Evolutionary conservation across 1,140 invertebrate species (phyloP).

Genomic region (Laupala kohalensis): DNA sequence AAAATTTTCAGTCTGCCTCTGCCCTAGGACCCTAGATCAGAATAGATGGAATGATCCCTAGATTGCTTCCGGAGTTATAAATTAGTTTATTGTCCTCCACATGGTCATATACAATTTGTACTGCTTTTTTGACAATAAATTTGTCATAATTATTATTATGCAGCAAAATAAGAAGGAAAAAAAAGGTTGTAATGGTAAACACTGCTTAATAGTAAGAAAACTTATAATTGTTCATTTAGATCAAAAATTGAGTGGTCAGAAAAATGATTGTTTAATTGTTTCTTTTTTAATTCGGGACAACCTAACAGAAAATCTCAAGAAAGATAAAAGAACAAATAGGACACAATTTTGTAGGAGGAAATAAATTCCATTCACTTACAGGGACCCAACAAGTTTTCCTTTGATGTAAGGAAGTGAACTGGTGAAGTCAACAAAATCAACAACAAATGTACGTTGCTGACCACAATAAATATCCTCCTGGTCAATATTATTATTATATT

Average conservation of each 20-base stretch:
- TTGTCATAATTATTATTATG: no score
- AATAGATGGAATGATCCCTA: no score
- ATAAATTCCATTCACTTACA: background rate
- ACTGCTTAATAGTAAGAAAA: background rate
- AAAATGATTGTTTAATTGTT: no score
- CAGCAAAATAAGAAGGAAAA: no score
- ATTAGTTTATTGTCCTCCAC: no score
- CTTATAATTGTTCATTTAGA: background rate
- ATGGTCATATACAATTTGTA: no score
- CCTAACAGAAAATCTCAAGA: no score
- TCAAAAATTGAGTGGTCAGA: background rate
- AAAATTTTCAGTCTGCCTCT: no score
- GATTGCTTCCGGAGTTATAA: no score
- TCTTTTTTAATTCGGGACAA: background rate
- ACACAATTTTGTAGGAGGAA: background rate
- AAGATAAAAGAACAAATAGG: background rate
- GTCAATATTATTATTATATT: conserved; percentile 37
- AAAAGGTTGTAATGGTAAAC: no score
- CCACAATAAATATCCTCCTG: conserved; percentile 38
- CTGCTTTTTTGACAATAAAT: no score
- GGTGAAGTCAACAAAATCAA: conserved; percentile 37
- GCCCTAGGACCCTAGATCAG: no score
- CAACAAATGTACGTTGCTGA: conserved; percentile 40
- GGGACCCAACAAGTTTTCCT: conserved; percentile 20
- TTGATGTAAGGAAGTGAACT: conserved; percentile 41